These are phyloP conservation scores for Sisor rabdophorus DNA, from an alignment of 2,113 vertebrate species.

Conservation along the genomic window DNA sequence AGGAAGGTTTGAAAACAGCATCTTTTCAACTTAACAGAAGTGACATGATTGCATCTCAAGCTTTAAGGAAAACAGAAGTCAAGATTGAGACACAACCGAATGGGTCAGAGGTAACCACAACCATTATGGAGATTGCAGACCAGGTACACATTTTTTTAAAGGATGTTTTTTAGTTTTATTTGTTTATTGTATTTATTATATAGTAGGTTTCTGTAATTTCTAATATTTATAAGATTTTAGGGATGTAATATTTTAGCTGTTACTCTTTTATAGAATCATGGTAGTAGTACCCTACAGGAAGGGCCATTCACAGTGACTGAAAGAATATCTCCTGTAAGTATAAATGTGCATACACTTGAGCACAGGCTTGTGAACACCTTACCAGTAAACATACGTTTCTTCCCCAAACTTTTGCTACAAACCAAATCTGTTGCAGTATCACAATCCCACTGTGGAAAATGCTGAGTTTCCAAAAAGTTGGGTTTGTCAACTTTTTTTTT, in stretches of 20 bases:
- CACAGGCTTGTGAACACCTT: too few relatives aligned
- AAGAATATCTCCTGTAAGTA: conserved; percentile 72
- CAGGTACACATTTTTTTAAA: conserved; percentile 56
- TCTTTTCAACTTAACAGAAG: conserved; percentile 40
- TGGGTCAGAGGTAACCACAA: conserved; percentile 73
- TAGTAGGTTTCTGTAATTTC: neutral
- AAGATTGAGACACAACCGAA: conserved; percentile 71
- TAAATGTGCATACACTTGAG: neutral
- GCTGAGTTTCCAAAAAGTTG: too few relatives aligned
- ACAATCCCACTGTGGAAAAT: too few relatives aligned
- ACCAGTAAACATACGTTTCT: too few relatives aligned
- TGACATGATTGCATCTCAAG: conserved; percentile 46
- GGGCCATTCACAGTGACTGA: conserved; percentile 64
- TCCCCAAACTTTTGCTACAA: too few relatives aligned
- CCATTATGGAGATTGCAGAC: conserved; percentile 71
- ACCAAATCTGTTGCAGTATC: too few relatives aligned
- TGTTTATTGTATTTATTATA: neutral
- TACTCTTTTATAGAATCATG: conserved; percentile 62
- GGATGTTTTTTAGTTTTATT: too few relatives aligned
- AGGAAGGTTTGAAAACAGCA: conserved; percentile 52
- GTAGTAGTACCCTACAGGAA: conserved; percentile 60
- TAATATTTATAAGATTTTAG: neutral
- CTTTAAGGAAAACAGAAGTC: conserved; percentile 65
- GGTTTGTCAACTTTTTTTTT: too few relatives aligned
- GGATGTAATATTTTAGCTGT: neutral